A percentile compares a stretch with the other conserved stretches of the same genome.
These are phyloP conservation scores for Leguminivora glycinivorella DNA, from an alignment of 1,140 invertebrate species.

Conservation along the genomic window DNA sequence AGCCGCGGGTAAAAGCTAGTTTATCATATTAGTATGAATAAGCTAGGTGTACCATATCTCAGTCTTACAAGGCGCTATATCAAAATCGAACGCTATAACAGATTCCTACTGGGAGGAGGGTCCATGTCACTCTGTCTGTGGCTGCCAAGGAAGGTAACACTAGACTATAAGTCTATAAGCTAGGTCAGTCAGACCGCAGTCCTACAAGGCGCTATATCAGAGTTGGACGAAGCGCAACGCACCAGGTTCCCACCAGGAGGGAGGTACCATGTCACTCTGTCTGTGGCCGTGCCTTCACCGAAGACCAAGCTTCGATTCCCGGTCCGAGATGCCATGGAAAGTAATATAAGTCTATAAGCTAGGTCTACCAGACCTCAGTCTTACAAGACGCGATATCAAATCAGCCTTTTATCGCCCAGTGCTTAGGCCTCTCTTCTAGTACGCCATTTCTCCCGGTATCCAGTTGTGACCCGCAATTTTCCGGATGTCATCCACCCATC, in stretches of 20 bases:
- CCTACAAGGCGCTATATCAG: constrained; percentile 51
- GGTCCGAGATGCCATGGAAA: constrained; percentile 60
- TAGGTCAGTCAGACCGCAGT: constrained; percentile 64
- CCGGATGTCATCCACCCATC: no score
- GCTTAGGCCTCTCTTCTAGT: no score
- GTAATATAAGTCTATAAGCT: constrained; percentile 37
- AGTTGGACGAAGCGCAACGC: constrained; percentile 54
- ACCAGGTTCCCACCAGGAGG: constrained; percentile 57
- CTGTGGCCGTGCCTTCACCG: constrained; percentile 66
- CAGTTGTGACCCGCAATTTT: no score
- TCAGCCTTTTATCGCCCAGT: no score
- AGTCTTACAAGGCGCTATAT: no score
- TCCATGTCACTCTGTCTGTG: no score
- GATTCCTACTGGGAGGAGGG: no score
- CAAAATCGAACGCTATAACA: no score
- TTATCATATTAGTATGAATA: no score
- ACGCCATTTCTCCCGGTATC: no score
- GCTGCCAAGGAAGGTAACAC: constrained; percentile 57
- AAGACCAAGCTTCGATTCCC: constrained; percentile 55
- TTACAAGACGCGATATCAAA: constrained; percentile 57
- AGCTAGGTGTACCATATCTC: no score
- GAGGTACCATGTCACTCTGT: constrained; percentile 66
- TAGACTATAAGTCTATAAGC: constrained; percentile 19
- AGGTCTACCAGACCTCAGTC: constrained; percentile 61
- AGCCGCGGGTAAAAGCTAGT: no score